Base-by-base conservation (phyloP, 2,888 invertebrate species). In the Sthenelais limicola region DNA sequence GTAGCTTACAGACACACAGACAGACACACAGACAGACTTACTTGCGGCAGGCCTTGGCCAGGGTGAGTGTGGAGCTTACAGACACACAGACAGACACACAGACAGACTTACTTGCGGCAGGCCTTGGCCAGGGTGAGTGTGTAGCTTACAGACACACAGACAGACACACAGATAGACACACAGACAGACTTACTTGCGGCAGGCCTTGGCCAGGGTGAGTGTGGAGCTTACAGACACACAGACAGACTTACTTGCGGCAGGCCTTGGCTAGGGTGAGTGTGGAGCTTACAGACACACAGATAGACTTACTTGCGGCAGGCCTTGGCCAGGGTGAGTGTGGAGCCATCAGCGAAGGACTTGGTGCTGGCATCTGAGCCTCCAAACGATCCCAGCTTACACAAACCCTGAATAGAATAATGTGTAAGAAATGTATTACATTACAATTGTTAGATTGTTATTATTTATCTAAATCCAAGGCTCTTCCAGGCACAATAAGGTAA, bases 331-430 rank as follows among this genome's bases (percentile, higher is more conserved):
- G 96, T 97, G 70, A 92, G 90, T 0, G 94, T 95, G 0, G 98
- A 94, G 0, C 98, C 98, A 83, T 99, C 98, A 51, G 96, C 94
- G 90, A 99, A 97, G 1, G 98, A 96, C 76, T 94, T 91, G 72
- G 94, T 91, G n/a, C 96, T 94, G 18, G 96, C 95, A 90, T 99
- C 99, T 79, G 93, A 94, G 18, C 99, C 99, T 54, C 97, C 96
- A 82, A 94, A 94, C 18, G 90, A 88, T 15, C 98, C 98, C 74
- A 98, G 89, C 89, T 99, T 99, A 85, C 99, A 99, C 0, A 99
- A 90, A 18, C 99, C 99, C 71, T 88, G 79, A 32, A 78, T 78
- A 54, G 3, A 28, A 52, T 21, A 52, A n/a, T n/a, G n/a, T n/a
- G n/a, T n/a, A n/a, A n/a, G n/a, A n/a, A n/a, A n/a, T n/a, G n/a